These are phyloP conservation scores for Felis chaus DNA, from an alignment of 2,113 vertebrate genomes.

Conservation along the genomic window DNA sequence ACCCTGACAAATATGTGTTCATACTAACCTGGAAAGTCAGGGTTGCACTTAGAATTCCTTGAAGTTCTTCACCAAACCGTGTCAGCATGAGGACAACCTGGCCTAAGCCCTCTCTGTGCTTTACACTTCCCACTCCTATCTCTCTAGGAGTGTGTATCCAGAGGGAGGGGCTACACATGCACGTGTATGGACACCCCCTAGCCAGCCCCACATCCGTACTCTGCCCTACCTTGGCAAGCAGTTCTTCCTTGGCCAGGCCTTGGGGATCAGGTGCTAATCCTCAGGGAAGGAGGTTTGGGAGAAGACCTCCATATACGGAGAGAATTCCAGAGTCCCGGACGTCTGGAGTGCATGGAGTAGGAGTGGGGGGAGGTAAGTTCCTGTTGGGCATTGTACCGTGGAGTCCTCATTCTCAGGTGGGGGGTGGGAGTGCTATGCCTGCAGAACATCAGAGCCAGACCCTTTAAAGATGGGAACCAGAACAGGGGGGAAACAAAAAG, in stretches of 20 bases:
- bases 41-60: background rate
- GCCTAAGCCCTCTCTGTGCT: background rate
- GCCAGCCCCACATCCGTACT: background rate
- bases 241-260: background rate
- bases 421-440: background rate
- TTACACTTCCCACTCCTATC: background rate
- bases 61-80: background rate
- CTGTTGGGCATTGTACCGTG: background rate
- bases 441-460: background rate
- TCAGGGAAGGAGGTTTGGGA: background rate
- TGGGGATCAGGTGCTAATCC: background rate
- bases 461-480: background rate
- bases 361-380: too few relatives aligned
- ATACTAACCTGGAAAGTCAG: background rate
- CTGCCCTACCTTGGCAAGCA: background rate
- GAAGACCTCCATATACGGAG: background rate
- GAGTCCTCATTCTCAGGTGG: background rate
- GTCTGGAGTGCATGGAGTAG: background rate
- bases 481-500: background rate
- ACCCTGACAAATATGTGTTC: background rate
- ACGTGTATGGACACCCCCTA: background rate
- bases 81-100: fast-evolving
- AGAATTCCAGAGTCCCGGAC: background rate
- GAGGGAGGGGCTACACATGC: background rate
- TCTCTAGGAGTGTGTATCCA: background rate